Evolutionary conservation across 2,888 invertebrate genomes (phyloP), one percentile per base, ranked within the genome.

Genomic region (Erebia epiphron): DNA sequence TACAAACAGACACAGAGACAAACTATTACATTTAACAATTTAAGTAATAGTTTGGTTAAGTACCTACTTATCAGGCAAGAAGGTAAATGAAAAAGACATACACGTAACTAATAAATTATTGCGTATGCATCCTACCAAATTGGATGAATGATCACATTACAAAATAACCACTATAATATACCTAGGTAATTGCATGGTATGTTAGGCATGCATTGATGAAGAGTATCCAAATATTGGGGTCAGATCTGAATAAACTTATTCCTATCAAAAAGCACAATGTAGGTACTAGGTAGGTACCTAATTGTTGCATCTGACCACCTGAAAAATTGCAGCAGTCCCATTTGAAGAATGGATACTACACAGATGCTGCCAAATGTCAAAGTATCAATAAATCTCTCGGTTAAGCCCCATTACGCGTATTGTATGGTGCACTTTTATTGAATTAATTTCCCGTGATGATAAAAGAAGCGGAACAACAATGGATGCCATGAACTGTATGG

Each of bases 401-500:
- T 60, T 72, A 67, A 72, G 68, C 69, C 68, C 70, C 68, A 72
- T 70, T 63, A 68, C 69, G 66, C 68, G 67, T 58, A 68, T 74
- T 72, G 68, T 75, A 71, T 70, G 72, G 77, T 75, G 79, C 73
- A 79, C 77, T 81, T 82, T 85, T 84, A 85, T 88, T 85, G 79
- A 87, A 88, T 87, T 87, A 87, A 83, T 83, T 85, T 88, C 88
- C 87, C 89, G 89, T 87, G 86, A 79, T 77, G 77, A 81, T 82
- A 81, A 81, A 80, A 78, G 78, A 75, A 68, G 65, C 74, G 73
- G 71, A 72, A 70, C 75, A 69, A 81, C 82, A 82, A 82, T 82
- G 73, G 74, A 67, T 68, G 74, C 72, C 68, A 70, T 76, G 76
- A 71, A 69, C 72, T 77, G 67, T 75, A 75, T 75, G 76, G 78